Evolutionary conservation across 2,797 vertebrate species (phyloP).

Genomic region (Benthosema pterotum): DNA sequence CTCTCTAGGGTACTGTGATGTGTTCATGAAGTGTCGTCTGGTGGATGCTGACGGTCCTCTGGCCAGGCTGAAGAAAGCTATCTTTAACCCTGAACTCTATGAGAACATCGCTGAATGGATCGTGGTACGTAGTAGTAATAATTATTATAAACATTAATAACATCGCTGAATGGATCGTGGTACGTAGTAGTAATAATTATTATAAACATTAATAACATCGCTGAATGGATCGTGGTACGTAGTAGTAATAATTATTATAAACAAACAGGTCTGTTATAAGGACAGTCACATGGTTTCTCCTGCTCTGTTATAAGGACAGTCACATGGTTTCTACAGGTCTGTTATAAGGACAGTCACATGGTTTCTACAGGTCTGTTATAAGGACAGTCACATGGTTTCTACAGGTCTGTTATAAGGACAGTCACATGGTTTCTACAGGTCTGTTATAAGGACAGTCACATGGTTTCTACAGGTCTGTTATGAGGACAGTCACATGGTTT

Average conservation of each 20-base stretch:
- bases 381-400: no score
- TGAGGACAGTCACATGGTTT: no score
- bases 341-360: no score
- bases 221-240: conserved; percentile 98
- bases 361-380: no score
- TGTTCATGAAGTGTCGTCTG: conserved; percentile 97
- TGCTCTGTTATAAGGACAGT: no score
- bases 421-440: no score
- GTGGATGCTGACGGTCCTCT: conserved; percentile 97
- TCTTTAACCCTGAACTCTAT: conserved; percentile 97
- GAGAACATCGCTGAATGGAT: conserved; percentile 99
- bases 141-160: conserved; percentile 93
- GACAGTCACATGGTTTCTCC: no score
- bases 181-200: conserved; percentile 63
- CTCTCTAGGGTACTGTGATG: conserved; percentile 63
- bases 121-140: conserved; percentile 82
- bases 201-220: conserved; percentile 95
- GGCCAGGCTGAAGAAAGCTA: conserved; percentile 96
- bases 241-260: conserved; percentile 41
- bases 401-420: no score
- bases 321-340: no score
- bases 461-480: no score
- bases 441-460: no score
- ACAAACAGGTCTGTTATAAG: no score
- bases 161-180: conserved; percentile 99